phyloP scores from a whole-genome alignment of 1,140 invertebrate species.

The Bicyclus anynana region DNA sequence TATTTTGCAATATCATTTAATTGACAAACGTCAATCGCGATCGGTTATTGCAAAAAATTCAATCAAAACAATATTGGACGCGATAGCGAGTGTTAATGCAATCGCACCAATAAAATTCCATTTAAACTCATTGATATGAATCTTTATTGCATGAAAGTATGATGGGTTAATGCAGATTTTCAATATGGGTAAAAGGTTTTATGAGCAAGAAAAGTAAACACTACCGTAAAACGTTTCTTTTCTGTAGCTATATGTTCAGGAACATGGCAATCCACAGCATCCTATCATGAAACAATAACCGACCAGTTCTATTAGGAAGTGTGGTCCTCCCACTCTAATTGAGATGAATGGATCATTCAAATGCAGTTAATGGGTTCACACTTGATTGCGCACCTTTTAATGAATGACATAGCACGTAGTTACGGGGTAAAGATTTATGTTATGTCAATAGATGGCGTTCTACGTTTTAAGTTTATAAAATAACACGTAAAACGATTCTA shows the following conservation, averaged over 20 bases:
- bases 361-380: slow-evolving; percentile 11
- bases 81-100: not conserved
- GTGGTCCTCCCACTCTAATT: slow-evolving; percentile 13
- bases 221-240: not conserved
- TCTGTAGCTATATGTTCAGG: not conserved
- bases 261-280: slow-evolving; percentile 3
- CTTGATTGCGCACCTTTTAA: slow-evolving; percentile 20
- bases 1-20: slow-evolving; percentile 2
- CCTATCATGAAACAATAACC: slow-evolving; percentile 13
- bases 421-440: not conserved
- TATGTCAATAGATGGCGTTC: not conserved
- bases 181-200: not conserved
- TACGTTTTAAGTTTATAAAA: too few species aligned
- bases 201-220: slow-evolving; percentile 3
- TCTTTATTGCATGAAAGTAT: not conserved
- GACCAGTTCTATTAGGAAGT: not conserved
- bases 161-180: not conserved
- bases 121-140: not conserved
- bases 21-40: not conserved
- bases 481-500: too few species aligned
- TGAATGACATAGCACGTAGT: slow-evolving; percentile 7
- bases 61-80: not conserved
- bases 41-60: not conserved
- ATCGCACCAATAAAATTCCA: not conserved
- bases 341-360: slow-evolving; percentile 17